A percentile compares a stretch with the other conserved stretches of the same genome.
Conservation (phyloP, 2,113 vertebrate genomes). For the Oryzias celebensis region DNA sequence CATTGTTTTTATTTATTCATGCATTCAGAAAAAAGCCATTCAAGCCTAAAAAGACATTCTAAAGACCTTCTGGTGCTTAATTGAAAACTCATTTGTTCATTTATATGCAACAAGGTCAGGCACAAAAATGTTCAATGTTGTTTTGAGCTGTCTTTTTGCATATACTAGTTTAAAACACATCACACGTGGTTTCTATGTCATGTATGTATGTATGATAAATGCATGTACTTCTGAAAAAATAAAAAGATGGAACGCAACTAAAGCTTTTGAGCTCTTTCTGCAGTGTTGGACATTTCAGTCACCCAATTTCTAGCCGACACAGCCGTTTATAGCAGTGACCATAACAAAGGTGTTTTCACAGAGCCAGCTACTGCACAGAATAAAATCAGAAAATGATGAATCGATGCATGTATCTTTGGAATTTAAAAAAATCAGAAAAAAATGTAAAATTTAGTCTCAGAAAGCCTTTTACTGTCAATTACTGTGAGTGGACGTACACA, state of each 20-base stretch:
- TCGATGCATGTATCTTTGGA: slow-evolving; percentile 60
- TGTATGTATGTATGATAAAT: not conserved
- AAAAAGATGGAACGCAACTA: slow-evolving; percentile 15
- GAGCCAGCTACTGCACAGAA: slow-evolving; percentile 43
- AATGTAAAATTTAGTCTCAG: slow-evolving; percentile 61
- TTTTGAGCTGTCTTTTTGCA: slow-evolving; percentile 6
- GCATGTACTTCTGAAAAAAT: slow-evolving; percentile 6
- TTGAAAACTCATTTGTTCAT: slow-evolving; percentile 40
- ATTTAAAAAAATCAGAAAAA: slow-evolving; percentile 73
- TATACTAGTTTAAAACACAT: no score
- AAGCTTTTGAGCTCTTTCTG: slow-evolving; percentile 52
- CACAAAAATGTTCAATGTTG: slow-evolving; percentile 25
- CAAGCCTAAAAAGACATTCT: slow-evolving; percentile 49
- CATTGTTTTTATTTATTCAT: slow-evolving; percentile 58
- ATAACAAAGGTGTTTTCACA: slow-evolving; percentile 74
- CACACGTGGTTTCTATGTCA: no score
- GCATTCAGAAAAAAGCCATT: slow-evolving; percentile 45
- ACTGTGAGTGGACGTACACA: slow-evolving; percentile 52
- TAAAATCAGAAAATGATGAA: slow-evolving; percentile 51
- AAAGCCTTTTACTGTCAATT: slow-evolving; percentile 72
- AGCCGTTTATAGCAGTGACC: slow-evolving; percentile 49
- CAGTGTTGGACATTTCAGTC: slow-evolving; percentile 58
- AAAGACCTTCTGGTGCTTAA: slow-evolving; percentile 45
- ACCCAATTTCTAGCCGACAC: slow-evolving; percentile 73
- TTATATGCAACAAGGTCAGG: slow-evolving; percentile 38